A percentile compares a stretch with the other conserved stretches of the same genome.
Conservation (phyloP, 2,113 vertebrate species). For the Notarius lentiginosus region DNA sequence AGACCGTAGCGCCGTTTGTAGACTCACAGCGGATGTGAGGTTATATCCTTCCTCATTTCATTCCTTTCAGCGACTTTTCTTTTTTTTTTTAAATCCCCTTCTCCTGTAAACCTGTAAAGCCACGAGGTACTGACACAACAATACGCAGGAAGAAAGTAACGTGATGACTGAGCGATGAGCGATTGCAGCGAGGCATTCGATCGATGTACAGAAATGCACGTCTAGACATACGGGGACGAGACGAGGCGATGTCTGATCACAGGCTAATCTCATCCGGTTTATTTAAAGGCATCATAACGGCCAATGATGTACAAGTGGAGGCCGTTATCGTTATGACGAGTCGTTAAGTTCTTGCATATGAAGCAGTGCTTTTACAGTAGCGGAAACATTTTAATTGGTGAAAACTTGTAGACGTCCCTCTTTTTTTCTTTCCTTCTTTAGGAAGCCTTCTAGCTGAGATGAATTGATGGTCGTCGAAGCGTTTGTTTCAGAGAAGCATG, state of each 20-base stretch:
- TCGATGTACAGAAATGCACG: background rate
- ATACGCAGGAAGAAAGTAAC: background rate
- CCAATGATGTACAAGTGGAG: slow-evolving; percentile 31
- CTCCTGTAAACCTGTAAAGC: background rate
- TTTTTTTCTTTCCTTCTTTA: background rate
- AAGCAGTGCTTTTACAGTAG: background rate
- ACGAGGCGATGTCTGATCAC: background rate
- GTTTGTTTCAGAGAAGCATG: background rate
- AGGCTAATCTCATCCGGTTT: background rate
- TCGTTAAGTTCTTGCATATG: background rate
- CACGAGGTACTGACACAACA: background rate
- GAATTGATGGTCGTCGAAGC: background rate
- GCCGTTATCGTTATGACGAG: background rate
- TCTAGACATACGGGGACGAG: background rate
- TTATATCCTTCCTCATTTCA: slow-evolving; percentile 9
- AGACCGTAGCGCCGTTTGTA: slow-evolving; percentile 36
- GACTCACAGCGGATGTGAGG: slow-evolving; percentile 30
- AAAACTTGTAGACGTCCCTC: background rate
- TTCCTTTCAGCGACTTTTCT: background rate
- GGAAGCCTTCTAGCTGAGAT: background rate
- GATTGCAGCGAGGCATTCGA: background rate
- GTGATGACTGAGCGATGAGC: background rate
- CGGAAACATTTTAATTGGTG: background rate
- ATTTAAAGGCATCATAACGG: slow-evolving; percentile 12
- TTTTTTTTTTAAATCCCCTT: background rate